A percentile compares a stretch with the other conserved stretches of the same genome.
These are phyloP conservation scores for Limnodromus scolopaceus DNA, from an alignment of 2,797 vertebrate genomes.

Conservation along the genomic window DNA sequence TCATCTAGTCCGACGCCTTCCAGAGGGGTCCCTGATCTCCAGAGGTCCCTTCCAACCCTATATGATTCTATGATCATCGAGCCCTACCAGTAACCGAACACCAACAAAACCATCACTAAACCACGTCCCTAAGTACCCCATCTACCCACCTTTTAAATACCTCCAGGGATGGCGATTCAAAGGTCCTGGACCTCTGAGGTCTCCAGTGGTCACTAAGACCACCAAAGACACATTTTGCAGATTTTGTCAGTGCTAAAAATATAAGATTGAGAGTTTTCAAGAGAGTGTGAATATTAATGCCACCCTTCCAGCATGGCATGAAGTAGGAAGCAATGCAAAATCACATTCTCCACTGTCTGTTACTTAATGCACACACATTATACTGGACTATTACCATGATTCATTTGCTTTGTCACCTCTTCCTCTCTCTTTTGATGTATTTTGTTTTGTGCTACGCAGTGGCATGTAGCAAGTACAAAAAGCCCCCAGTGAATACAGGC, in stretches of 20 bases:
- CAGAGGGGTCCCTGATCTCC: too few relatives aligned
- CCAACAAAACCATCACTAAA: background rate
- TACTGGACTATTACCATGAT: background rate
- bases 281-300: background rate
- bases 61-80: too few relatives aligned
- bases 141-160: background rate
- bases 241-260: background rate
- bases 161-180: background rate
- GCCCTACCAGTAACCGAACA: background rate
- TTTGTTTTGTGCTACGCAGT: background rate
- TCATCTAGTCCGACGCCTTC: too few relatives aligned
- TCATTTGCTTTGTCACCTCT: slow-evolving; percentile 29
- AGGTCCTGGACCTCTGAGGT: background rate
- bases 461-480: slow-evolving; percentile 31
- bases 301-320: background rate
- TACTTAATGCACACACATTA: background rate
- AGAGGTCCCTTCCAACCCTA: too few relatives aligned
- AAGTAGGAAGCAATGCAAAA: background rate
- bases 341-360: background rate
- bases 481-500: background rate
- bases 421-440: slow-evolving; percentile 18
- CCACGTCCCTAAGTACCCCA: background rate
- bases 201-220: background rate
- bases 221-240: background rate
- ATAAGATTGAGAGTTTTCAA: background rate